A percentile compares a stretch with the other conserved stretches of the same genome.
Evolutionary conservation across 2,113 vertebrate species (phyloP).

Genomic region (Aix galericulata): DNA sequence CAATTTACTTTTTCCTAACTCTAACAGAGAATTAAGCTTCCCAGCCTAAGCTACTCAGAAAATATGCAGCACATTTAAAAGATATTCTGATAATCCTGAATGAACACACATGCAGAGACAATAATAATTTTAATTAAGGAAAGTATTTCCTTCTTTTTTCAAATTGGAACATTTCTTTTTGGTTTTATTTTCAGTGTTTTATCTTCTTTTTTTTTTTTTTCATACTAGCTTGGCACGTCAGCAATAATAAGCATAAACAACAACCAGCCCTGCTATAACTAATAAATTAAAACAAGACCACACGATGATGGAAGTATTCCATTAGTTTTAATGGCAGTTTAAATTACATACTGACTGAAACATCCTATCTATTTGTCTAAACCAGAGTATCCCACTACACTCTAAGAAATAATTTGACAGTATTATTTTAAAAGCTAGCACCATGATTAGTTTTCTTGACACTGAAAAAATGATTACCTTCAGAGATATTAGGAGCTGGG

Average conservation of each 20-base stretch:
- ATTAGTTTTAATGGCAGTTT: background rate
- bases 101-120: background rate
- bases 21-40: background rate
- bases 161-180: background rate
- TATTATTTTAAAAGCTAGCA: background rate
- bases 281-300: background rate
- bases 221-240: background rate
- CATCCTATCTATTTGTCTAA: background rate
- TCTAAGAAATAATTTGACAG: background rate
- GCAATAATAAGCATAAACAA: background rate
- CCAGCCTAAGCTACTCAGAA: background rate
- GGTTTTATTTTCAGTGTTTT: background rate
- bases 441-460: background rate
- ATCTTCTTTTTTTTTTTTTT: background rate
- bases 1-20: background rate
- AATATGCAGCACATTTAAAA: background rate
- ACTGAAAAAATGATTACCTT: background rate
- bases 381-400: background rate
- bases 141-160: background rate
- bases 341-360: background rate
- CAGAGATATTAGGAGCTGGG: background rate
- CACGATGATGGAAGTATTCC: background rate
- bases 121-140: background rate
- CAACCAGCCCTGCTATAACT: background rate
- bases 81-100: background rate